Conservation (phyloP, 2,888 invertebrate genomes). For the Emesis furor region DNA sequence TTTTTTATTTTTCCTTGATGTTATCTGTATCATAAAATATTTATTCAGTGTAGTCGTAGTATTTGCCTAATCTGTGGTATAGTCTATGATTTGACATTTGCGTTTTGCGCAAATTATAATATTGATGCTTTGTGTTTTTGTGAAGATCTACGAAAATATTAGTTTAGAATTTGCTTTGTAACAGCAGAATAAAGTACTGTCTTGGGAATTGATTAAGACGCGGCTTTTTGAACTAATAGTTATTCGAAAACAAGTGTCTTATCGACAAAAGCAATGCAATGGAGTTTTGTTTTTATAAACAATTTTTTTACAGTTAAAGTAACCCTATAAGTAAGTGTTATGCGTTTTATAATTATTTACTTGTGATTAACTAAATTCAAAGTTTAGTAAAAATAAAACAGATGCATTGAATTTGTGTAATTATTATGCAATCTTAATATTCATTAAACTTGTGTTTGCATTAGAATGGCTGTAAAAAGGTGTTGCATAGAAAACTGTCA, state of each 20-base stretch:
- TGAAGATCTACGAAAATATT: too few species aligned
- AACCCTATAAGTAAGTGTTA: not conserved
- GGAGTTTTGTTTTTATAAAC: not conserved
- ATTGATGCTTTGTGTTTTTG: too few species aligned
- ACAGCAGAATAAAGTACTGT: too few species aligned
- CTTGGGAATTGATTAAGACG: too few species aligned
- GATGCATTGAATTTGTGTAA: not conserved
- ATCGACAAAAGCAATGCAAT: not conserved
- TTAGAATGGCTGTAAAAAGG: slow-evolving; percentile 92
- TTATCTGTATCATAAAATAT: too few species aligned
- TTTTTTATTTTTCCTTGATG: too few species aligned
- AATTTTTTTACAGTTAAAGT: not conserved
- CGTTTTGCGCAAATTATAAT: too few species aligned
- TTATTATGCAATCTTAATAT: slow-evolving; percentile 12
- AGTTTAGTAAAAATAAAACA: not conserved
- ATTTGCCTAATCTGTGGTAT: too few species aligned
- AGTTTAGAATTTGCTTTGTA: too few species aligned
- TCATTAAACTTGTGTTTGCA: not conserved
- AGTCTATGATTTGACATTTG: too few species aligned
- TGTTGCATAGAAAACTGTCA: slow-evolving; percentile 93
- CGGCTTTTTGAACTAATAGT: not conserved
- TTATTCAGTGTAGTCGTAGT: too few species aligned
- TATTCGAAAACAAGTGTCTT: not conserved
- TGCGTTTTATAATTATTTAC: not conserved
- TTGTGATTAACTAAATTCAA: not conserved